Base-by-base conservation (phyloP, 2,797 vertebrate species). In the Oreortyx pictus region DNA sequence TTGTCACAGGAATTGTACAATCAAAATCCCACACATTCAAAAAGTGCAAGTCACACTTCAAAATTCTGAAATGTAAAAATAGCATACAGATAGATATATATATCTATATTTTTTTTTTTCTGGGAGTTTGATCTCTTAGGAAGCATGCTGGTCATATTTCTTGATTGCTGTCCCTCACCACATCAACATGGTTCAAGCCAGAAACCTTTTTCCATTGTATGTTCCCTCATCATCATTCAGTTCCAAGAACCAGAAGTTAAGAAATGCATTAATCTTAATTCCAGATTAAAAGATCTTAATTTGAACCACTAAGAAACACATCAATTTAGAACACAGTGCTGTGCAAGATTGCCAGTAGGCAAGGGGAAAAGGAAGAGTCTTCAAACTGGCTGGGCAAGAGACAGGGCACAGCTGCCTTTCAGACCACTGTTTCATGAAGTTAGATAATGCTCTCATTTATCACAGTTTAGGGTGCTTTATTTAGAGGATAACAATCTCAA, bases 1-100 rank as follows among this genome's bases (percentile, higher is more conserved):
- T n/a, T 14, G 16, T 33, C 0, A 0, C 52, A 75, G 65, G 8
- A 70, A 7, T 2, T 49, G 12, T 49, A 33, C 14, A 59, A 37
- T 13, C 11, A 67, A 80, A 90, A 84, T n/a, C 23, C 27, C 17
- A 76, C 72, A 15, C 29, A 66, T 80, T 66, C 23, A 29, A 31
- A 61, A 87, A 57, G 14, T 22, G 25, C 29, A 56, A 66, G 65
- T 54, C 27, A 43, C 35, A 39, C 18, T 71, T 79, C 41, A 67
- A 29, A 46, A 15, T 50, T 75, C 19, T 35, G 18, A 61, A 76
- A 75, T 76, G 25, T 61, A n/a, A 56, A 31, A 56, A 52, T 14
- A 46, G 6, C 4, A 19, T 66, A 67, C 47, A 61, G 17, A 54
- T 39, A 20, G 49, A 10, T 0, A 2, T 33, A n/a, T n/a, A n/a